A percentile compares a stretch with the other conserved stretches of the same genome.
Evolutionary conservation across 1,140 invertebrate genomes (phyloP).

Genomic region (Bombyx mori): ASM3026992v2 NC_085132.1:703501-704000

Average conservation of each 20-base stretch:
- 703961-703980: conserved; percentile 55
- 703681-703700: conserved; percentile 42
- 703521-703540: conserved; percentile 1
- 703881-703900: conserved; percentile 50
- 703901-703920: conserved; percentile 58
- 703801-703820: conserved; percentile 69
- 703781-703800: conserved; percentile 71
- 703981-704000: conserved; percentile 76
- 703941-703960: conserved; percentile 55
- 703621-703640: conserved; percentile 53
- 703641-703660: conserved; percentile 52
- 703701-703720: conserved; percentile 58
- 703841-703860: conserved; percentile 56
- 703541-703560: neutral
- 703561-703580: neutral
- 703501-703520: neutral
- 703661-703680: conserved; percentile 42
- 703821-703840: conserved; percentile 66
- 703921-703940: conserved; percentile 63
- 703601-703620: conserved; percentile 28
- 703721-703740: conserved; percentile 39
- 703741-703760: conserved; percentile 50
- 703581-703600: conserved; percentile 37
- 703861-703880: conserved; percentile 62
- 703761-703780: conserved; percentile 58